Conservation (phyloP, 1,140 invertebrate genomes). For the Cydia splendana region DNA sequence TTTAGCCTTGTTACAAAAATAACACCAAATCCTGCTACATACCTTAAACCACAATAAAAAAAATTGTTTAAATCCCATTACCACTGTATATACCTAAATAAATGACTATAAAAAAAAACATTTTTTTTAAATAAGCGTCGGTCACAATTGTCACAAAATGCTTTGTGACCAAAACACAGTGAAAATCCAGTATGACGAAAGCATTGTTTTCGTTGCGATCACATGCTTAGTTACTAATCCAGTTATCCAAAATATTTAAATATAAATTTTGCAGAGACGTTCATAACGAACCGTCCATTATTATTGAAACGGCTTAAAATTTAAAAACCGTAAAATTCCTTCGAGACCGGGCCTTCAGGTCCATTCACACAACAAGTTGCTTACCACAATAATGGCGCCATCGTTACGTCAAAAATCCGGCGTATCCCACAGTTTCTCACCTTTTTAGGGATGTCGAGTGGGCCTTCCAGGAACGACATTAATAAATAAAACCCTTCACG, state of each 20-base stretch:
- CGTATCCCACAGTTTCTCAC: constrained; percentile 6
- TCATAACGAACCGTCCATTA: not conserved
- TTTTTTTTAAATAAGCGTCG: not conserved
- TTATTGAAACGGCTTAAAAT: not conserved
- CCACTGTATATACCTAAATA: no score
- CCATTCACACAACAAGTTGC: not conserved
- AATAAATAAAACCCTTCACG: constrained; percentile 26
- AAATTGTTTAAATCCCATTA: no score
- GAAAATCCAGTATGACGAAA: no score
- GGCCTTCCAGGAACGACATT: constrained; percentile 3
- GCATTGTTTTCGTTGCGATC: not conserved
- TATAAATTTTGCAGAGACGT: not conserved
- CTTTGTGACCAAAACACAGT: not conserved
- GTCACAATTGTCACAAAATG: not conserved
- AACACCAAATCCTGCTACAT: no score
- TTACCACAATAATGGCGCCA: constrained; percentile 6
- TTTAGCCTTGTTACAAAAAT: not conserved
- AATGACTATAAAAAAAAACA: no score
- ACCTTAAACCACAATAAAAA: no score
- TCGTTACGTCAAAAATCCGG: not conserved
- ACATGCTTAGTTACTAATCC: no score
- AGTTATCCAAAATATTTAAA: not conserved
- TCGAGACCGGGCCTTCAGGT: not conserved
- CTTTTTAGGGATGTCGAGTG: not conserved
- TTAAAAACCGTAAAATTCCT: not conserved